Conservation (phyloP, 2,797 vertebrate genomes). For the Clarias platycephalus region DNA sequence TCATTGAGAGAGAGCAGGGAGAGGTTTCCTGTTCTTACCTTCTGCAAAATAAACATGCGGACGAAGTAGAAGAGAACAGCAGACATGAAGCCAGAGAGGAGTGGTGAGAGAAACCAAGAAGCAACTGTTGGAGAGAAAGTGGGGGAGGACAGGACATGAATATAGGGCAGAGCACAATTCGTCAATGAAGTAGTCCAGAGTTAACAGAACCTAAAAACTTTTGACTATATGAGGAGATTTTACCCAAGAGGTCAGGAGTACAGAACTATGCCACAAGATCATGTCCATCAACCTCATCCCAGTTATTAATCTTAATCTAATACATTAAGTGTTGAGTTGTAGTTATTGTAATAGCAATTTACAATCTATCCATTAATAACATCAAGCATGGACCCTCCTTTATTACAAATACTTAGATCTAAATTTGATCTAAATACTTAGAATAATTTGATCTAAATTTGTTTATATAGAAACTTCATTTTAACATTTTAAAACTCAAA, state of each 20-base stretch:
- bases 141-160: not conserved
- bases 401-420: not conserved
- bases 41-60: conserved; percentile 85
- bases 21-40: conserved; percentile 76
- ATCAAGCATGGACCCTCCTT: not conserved
- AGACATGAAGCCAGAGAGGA: conserved; percentile 94
- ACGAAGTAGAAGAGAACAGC: conserved; percentile 91
- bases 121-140: conserved; percentile 72
- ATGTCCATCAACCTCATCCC: too few relatives aligned
- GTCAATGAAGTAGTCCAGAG: not conserved
- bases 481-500: not conserved
- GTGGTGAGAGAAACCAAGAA: conserved; percentile 96
- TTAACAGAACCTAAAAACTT: not conserved
- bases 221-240: too few relatives aligned
- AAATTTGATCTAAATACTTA: not conserved
- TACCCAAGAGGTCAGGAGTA: too few relatives aligned
- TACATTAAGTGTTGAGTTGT: too few relatives aligned
- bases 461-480: not conserved
- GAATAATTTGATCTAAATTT: not conserved
- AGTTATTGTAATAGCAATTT: not conserved
- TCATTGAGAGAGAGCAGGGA: not conserved
- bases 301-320: too few relatives aligned
- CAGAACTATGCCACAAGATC: too few relatives aligned
- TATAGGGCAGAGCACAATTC: not conserved
- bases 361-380: not conserved